Percentiles rank a stretch among this genome's conserved stretches.
phyloP scores from a whole-genome alignment of 2,113 vertebrate species.

The Zosterops pallidus region DNA sequence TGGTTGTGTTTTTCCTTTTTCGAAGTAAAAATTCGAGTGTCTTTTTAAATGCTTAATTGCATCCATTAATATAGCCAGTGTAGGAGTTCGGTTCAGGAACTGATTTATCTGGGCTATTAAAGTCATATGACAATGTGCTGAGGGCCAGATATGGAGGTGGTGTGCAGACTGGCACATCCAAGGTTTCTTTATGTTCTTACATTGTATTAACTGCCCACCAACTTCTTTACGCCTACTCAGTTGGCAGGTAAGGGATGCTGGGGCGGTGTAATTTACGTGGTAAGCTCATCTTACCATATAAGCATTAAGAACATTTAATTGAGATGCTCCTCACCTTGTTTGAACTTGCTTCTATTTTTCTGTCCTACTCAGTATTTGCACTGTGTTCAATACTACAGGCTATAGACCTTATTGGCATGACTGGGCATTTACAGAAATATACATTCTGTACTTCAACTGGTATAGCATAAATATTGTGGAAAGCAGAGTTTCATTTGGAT shows the following conservation, averaged over 20 bases:
- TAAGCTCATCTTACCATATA: constrained; percentile 13
- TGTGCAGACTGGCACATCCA: not conserved
- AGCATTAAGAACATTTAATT: constrained; percentile 1
- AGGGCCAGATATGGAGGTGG: not conserved
- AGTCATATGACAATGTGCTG: not conserved
- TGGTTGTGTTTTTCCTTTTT: not conserved
- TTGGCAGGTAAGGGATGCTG: not conserved
- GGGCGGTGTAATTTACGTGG: not conserved
- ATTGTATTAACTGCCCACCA: constrained; percentile 14
- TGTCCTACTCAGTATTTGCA: not conserved
- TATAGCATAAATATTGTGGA: not conserved
- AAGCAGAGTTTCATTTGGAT: not conserved
- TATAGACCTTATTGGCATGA: not conserved
- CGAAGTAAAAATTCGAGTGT: not conserved
- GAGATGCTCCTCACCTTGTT: constrained; percentile 23
- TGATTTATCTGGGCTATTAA: constrained; percentile 13
- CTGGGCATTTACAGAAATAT: not conserved
- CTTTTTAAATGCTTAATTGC: not conserved
- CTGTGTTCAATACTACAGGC: not conserved
- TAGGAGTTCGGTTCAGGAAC: not conserved
- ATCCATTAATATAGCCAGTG: not conserved
- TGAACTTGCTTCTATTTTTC: constrained; percentile 14
- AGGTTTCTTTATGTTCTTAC: not conserved
- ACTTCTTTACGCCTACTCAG: not conserved
- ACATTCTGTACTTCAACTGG: not conserved